Conservation (phyloP, 2,888 invertebrate species). For the Aphodius sticticus region DNA sequence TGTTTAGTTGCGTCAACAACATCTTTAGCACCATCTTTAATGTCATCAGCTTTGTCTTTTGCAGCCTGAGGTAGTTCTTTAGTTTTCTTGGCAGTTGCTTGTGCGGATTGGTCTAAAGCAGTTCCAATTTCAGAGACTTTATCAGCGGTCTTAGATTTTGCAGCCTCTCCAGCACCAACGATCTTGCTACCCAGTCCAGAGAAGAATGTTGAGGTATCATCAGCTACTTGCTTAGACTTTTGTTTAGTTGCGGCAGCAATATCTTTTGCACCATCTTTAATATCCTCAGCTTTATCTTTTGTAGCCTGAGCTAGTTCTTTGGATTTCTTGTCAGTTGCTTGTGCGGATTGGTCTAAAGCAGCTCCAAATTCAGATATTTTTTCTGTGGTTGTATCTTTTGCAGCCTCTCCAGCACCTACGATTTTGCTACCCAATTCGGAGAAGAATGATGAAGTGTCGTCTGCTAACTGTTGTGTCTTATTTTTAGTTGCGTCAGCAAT, state of each 20-base stretch:
- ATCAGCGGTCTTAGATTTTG: not conserved
- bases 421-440: slow-evolving; percentile 38
- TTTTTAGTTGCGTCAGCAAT: slow-evolving; percentile 35
- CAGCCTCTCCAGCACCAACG: no score
- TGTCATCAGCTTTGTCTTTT: slow-evolving; percentile 23
- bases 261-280: slow-evolving; percentile 24
- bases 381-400: slow-evolving; percentile 24
- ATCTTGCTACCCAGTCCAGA: no score
- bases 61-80: slow-evolving; percentile 10
- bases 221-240: slow-evolving; percentile 27
- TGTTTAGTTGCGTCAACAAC: not conserved
- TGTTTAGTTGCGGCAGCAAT: slow-evolving; percentile 28
- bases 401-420: slow-evolving; percentile 44
- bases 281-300: slow-evolving; percentile 30
- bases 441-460: slow-evolving; percentile 37
- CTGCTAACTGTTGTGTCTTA: slow-evolving; percentile 35
- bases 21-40: slow-evolving; percentile 26
- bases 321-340: not conserved
- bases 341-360: slow-evolving; percentile 8
- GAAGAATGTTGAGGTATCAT: no score
- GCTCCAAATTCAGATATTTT: slow-evolving; percentile 36
- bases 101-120: no score
- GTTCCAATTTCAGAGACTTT: not conserved
- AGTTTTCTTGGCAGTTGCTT: no score
- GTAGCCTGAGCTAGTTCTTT: slow-evolving; percentile 20